A percentile compares a stretch with the other conserved stretches of the same genome.
phyloP scores from a whole-genome alignment of 2,888 invertebrate species.

The Monochamus alternatus region DNA sequence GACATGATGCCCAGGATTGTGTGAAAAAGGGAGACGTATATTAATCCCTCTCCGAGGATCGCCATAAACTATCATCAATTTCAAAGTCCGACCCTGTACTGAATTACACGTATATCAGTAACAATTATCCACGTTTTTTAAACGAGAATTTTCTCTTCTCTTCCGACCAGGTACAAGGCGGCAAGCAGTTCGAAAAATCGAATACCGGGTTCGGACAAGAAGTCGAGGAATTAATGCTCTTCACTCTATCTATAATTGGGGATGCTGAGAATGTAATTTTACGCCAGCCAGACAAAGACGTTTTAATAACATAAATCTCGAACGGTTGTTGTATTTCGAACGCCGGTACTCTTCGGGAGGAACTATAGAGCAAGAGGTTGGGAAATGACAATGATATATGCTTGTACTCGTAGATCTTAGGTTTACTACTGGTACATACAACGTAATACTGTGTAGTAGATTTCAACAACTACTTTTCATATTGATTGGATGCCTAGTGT shows the following conservation, averaged over 20 bases:
- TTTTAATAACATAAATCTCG: constrained; percentile 14
- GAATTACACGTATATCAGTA: constrained; percentile 10
- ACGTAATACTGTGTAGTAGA: too few relatives aligned
- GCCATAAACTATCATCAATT: too few relatives aligned
- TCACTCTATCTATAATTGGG: constrained; percentile 15
- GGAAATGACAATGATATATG: constrained; percentile 13
- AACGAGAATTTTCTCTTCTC: constrained; percentile 10
- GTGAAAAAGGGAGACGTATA: too few relatives aligned
- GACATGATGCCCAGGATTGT: too few relatives aligned
- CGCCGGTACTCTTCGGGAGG: constrained; percentile 6
- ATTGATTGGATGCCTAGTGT: too few relatives aligned
- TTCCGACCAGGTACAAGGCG: background rate
- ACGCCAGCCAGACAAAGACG: constrained; percentile 14
- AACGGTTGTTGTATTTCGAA: constrained; percentile 17
- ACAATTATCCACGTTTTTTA: constrained; percentile 12
- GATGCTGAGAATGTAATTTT: constrained; percentile 30
- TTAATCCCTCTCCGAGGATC: too few relatives aligned
- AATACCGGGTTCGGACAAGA: background rate
- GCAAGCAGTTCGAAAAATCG: constrained; percentile 7
- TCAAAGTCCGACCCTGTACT: background rate
- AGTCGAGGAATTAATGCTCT: constrained; percentile 12
- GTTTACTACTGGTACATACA: background rate
- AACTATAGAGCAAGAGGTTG: background rate
- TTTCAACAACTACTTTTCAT: too few relatives aligned
- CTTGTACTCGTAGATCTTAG: background rate